Evolutionary conservation across 2,797 vertebrate species (phyloP).

Genomic region (Chanos chanos): DNA sequence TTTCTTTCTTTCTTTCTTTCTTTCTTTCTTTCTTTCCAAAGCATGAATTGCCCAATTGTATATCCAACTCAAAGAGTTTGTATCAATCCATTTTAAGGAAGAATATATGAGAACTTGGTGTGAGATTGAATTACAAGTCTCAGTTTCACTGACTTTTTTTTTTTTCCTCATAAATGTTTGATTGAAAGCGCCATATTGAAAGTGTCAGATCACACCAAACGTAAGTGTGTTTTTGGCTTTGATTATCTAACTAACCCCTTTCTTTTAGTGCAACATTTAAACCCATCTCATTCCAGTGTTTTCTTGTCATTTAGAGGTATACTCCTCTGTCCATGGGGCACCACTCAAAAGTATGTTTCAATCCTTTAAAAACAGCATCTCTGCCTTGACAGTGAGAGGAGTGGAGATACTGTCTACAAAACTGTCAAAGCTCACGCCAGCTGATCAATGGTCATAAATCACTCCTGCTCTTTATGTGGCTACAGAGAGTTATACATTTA

Average conservation of each 20-base stretch:
- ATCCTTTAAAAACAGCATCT: conserved; percentile 47
- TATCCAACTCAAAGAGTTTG: no score
- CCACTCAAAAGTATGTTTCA: conserved; percentile 38
- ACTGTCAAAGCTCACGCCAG: conserved; percentile 62
- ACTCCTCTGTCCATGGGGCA: conserved; percentile 11
- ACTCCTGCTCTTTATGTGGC: conserved; percentile 69
- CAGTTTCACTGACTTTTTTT: no score
- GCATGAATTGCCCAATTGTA: no score
- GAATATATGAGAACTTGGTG: no score
- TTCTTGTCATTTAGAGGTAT: neutral
- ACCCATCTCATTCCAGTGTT: neutral
- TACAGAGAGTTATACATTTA: conserved; percentile 73
- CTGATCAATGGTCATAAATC: conserved; percentile 79
- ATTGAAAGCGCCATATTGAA: neutral
- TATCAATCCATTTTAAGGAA: no score
- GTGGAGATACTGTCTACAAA: conserved; percentile 74
- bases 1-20: no score
- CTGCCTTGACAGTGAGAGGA: conserved; percentile 52
- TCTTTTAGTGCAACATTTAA: neutral
- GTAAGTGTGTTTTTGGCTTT: neutral
- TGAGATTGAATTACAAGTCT: no score
- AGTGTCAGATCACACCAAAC: no score
- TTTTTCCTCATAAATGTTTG: conserved; percentile 15
- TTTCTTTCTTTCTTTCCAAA: no score
- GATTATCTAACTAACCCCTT: neutral